Base-by-base conservation (phyloP, 2,113 vertebrate genomes). In the Thymallus thymallus region DNA sequence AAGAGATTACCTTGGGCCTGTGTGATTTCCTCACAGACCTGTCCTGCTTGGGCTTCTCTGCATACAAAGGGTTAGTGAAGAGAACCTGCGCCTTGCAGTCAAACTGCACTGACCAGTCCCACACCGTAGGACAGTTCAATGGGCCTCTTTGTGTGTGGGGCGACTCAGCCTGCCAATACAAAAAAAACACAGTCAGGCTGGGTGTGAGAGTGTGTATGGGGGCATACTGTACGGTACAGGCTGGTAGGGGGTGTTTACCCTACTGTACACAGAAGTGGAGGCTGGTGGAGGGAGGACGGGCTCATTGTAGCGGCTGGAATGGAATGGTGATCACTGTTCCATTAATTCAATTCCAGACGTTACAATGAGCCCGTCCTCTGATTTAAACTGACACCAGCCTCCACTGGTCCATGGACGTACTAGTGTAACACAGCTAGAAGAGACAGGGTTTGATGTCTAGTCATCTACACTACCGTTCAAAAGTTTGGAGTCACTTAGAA, bases 71-170 rank as follows among this genome's bases (percentile, higher is more conserved):
- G 90, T 95, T 96, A 84, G 85, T 93, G 77, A 96, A 92, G 78
- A 96, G 89, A n/a, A 82, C 92, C 87, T 94, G 93, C 22, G 94
- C 94, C 78, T 92, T 92, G 70, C 85, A 74, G 87, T 95, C 94
- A 90, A 95, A 96, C 91, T 96, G 95, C 51, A 95, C 90, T 66
- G 94, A 94, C 95, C 95, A 96, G 66, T 96, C 94, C 95, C 95
- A 96, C 82, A 95, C 95, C 0, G 92, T 86, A 62, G 92, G 93
- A 79, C 93, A 94, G 72, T 72, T 94, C 92, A 94, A 92, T 88
- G 91, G 86, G 71, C 88, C 79, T 13, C 91, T 92, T 89, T 94
- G 93, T 91, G 87, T 69, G 22, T 89, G 84, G 46, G 80, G 85
- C 76, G 80, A 89, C 84, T 93, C 92, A 18, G 82, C 89, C 95